These are phyloP conservation scores for Enchytraeus crypticus DNA, from an alignment of 2,888 invertebrate species.

Conservation along the genomic window DNA sequence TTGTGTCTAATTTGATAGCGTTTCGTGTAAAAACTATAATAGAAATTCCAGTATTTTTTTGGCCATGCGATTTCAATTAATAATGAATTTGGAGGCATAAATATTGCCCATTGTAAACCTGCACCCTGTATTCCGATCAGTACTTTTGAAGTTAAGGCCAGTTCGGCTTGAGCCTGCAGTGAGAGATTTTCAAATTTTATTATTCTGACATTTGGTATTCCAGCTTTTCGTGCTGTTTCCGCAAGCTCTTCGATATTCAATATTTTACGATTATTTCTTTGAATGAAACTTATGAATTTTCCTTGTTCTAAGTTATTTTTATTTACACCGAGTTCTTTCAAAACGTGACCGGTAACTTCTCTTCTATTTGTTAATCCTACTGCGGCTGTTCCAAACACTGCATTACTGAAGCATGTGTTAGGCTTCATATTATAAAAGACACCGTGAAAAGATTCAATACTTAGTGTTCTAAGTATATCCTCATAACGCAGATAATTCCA, in stretches of 20 bases:
- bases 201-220: neutral
- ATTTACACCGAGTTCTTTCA: neutral
- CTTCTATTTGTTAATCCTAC: neutral
- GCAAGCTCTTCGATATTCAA: constrained; percentile 8
- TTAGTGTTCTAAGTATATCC: neutral
- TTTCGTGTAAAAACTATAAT: constrained; percentile 1
- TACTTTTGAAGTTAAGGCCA: neutral
- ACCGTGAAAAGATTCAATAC: constrained; percentile 3
- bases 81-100: constrained; percentile 10
- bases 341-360: constrained; percentile 3
- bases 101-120: constrained; percentile 16
- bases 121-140: constrained; percentile 17
- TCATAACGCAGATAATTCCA: constrained; percentile 1
- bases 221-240: neutral
- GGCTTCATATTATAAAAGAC: constrained; percentile 7
- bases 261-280: neutral
- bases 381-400: constrained; percentile 6
- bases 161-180: neutral
- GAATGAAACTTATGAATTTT: neutral
- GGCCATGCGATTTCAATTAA: constrained; percentile 18
- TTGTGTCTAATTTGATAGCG: neutral
- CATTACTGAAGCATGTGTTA: constrained; percentile 8
- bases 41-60: constrained; percentile 10
- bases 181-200: neutral
- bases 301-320: too few species aligned